A percentile compares a stretch with the other conserved stretches of the same genome.
phyloP scores from a whole-genome alignment of 2,888 invertebrate species.

The Polietes domitor region DNA sequence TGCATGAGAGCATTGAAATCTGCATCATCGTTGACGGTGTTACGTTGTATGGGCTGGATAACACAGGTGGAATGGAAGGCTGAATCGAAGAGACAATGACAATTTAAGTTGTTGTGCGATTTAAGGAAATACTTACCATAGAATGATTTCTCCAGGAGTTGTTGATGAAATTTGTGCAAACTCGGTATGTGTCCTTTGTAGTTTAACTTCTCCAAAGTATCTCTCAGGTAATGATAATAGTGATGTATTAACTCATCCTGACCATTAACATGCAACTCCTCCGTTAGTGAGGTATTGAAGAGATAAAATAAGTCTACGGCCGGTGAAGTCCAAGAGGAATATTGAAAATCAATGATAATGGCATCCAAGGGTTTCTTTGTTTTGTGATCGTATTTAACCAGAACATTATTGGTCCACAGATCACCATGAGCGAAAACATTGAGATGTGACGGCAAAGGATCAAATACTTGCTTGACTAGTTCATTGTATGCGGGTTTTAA shows the following conservation, averaged over 20 bases:
- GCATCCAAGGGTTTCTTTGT: slow-evolving; percentile 74
- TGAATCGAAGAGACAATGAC: slow-evolving; percentile 52
- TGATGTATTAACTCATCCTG: slow-evolving; percentile 77
- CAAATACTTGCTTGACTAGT: slow-evolving; percentile 75
- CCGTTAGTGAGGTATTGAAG: slow-evolving; percentile 76
- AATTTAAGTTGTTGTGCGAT: neutral
- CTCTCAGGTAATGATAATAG: slow-evolving; percentile 73
- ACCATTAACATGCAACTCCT: slow-evolving; percentile 74
- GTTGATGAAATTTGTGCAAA: slow-evolving; percentile 68
- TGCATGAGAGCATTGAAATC: slow-evolving; percentile 78
- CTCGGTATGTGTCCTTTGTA: slow-evolving; percentile 72
- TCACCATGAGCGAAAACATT: slow-evolving; percentile 79
- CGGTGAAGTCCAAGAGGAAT: slow-evolving; percentile 79
- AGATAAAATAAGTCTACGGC: slow-evolving; percentile 79
- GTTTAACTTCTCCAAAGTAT: slow-evolving; percentile 72
- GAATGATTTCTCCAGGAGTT: slow-evolving; percentile 70
- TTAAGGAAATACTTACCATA: slow-evolving; percentile 68
- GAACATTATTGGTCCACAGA: slow-evolving; percentile 79
- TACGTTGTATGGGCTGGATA: slow-evolving; percentile 76
- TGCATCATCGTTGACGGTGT: slow-evolving; percentile 77
- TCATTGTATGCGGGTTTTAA: slow-evolving; percentile 76
- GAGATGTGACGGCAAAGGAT: slow-evolving; percentile 71
- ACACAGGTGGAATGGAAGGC: slow-evolving; percentile 76
- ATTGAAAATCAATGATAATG: slow-evolving; percentile 79
- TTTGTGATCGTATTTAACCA: slow-evolving; percentile 75